Percentiles rank a stretch among this genome's conserved stretches.
Evolutionary conservation across 2,797 vertebrate genomes (phyloP).

Genomic region (Ibycter americanus): DNA sequence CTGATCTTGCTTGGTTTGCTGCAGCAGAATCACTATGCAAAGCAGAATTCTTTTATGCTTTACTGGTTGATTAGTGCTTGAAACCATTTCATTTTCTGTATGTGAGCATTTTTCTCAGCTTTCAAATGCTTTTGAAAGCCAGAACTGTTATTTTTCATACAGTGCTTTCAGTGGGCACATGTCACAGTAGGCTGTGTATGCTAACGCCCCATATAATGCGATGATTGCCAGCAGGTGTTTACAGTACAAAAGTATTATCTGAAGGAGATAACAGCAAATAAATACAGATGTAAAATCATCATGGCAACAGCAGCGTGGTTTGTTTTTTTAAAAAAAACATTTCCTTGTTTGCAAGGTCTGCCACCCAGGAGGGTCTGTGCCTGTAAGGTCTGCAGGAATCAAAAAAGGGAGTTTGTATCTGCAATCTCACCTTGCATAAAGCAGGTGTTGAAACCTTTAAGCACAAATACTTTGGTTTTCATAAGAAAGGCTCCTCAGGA

Average conservation of each 20-base stretch:
- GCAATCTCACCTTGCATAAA: not conserved
- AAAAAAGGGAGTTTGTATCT: not conserved
- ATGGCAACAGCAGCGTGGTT: not conserved
- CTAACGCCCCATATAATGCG: fast-evolving
- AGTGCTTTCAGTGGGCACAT: not conserved
- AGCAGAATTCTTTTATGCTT: not conserved
- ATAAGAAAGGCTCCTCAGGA: not conserved
- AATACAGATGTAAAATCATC: not conserved
- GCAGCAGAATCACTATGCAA: not conserved
- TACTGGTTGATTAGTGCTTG: not conserved
- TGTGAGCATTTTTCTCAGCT: not conserved
- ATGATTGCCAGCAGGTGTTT: not conserved
- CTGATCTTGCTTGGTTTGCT: not conserved
- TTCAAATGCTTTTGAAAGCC: not conserved
- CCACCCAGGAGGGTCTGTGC: not conserved
- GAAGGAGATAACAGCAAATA: not conserved
- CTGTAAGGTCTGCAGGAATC: not conserved
- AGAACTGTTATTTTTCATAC: not conserved
- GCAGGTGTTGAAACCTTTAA: not conserved
- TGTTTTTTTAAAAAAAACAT: not conserved
- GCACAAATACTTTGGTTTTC: not conserved
- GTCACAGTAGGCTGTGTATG: fast-evolving
- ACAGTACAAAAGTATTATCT: not conserved
- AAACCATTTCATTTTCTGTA: not conserved
- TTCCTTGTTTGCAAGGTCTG: not conserved